Conservation (phyloP, 2,888 invertebrate genomes). For the Chorisops tibialis region DNA sequence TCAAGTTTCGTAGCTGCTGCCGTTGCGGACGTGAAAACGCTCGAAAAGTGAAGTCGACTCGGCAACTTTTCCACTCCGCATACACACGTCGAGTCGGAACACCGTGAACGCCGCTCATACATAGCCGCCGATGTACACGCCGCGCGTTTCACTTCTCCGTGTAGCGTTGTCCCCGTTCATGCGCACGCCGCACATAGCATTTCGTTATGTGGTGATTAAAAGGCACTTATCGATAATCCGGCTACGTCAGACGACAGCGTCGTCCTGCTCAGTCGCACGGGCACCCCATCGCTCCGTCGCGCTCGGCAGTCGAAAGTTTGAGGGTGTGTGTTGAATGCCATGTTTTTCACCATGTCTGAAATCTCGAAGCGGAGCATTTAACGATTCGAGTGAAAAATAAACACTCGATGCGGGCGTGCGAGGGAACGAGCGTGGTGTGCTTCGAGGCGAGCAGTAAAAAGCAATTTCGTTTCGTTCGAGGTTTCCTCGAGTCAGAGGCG, state of each 20-base stretch:
- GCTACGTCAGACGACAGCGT: constrained; percentile 1
- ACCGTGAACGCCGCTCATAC: not conserved
- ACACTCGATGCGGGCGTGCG: too few relatives aligned
- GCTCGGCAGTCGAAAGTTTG: constrained; percentile 1
- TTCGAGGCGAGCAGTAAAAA: too few relatives aligned
- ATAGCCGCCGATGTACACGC: constrained; percentile 4
- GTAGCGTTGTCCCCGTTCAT: constrained; percentile 7
- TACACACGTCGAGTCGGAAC: not conserved
- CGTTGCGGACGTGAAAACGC: too few relatives aligned
- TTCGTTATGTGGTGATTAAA: constrained; percentile 11
- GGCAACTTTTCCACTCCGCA: constrained; percentile 10
- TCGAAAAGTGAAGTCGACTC: too few relatives aligned
- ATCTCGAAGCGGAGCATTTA: too few relatives aligned
- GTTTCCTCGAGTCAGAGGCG: not conserved
- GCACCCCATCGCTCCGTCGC: not conserved
- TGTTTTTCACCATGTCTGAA: constrained; percentile 9
- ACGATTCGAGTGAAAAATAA: too few relatives aligned
- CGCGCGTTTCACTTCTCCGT: not conserved
- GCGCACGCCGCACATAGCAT: not conserved
- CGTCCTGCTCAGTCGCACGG: not conserved
- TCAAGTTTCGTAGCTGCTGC: too few relatives aligned
- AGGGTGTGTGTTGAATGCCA: constrained; percentile 14
- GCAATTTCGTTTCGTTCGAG: not conserved
- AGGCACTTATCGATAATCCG: constrained; percentile 1
- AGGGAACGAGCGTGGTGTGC: too few relatives aligned